Conservation (phyloP, 2,888 invertebrate species). For the Philaethria dido region DNA sequence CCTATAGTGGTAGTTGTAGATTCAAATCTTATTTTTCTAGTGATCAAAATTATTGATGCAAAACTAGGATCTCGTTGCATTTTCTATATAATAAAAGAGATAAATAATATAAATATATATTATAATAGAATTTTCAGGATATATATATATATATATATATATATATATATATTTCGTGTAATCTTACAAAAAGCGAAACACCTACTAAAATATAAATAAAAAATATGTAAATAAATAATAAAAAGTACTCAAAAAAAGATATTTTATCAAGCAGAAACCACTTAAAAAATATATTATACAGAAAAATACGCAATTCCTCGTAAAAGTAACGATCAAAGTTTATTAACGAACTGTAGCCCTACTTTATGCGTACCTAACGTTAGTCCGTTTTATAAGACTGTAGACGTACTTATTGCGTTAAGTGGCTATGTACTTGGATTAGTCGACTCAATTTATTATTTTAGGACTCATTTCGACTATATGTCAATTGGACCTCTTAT, state of each 20-base stretch:
- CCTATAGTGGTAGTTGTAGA: not conserved
- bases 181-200: too few relatives aligned
- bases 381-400: constrained; percentile 12
- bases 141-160: too few relatives aligned
- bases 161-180: too few relatives aligned
- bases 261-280: not conserved
- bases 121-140: too few relatives aligned
- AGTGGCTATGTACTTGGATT: constrained; percentile 1
- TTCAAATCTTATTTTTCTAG: too few relatives aligned
- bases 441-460: constrained; percentile 6
- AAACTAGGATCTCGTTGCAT: too few relatives aligned
- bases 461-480: not conserved
- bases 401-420: constrained; percentile 2
- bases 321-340: constrained; percentile 21
- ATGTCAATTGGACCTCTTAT: not conserved
- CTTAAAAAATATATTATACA: constrained; percentile 1
- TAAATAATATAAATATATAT: too few relatives aligned
- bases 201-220: not conserved
- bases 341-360: constrained; percentile 13
- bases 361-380: not conserved
- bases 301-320: constrained; percentile 15
- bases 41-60: too few relatives aligned
- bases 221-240: not conserved
- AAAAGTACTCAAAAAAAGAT: not conserved
- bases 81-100: too few relatives aligned